Evolutionary conservation across 2,888 invertebrate genomes (phyloP).

Genomic region (Drosophila recens): DNA sequence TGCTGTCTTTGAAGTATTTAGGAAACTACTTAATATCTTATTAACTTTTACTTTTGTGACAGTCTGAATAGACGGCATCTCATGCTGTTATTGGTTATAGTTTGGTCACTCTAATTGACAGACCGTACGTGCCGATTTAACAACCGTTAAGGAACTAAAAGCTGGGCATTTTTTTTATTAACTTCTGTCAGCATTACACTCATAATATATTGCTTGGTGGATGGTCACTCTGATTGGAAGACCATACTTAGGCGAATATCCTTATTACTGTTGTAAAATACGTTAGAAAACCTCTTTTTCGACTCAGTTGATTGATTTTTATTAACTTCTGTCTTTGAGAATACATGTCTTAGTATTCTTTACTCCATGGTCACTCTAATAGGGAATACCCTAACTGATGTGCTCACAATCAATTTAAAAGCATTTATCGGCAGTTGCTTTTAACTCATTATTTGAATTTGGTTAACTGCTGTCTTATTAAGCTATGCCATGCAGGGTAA

Average conservation of each 20-base stretch:
- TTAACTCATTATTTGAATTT: no score
- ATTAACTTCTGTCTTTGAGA: not conserved
- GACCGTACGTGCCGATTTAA: no score
- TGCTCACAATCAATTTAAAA: not conserved
- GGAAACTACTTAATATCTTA: no score
- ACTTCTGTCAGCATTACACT: not conserved
- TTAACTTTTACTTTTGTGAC: no score
- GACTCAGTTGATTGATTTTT: not conserved
- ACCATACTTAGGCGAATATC: not conserved
- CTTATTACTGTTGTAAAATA: not conserved
- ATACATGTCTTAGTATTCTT: not conserved
- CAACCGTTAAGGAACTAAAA: no score
- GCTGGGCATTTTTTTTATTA: not conserved
- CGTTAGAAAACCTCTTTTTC: not conserved
- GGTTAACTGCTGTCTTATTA: no score
- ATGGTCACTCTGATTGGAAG: not conserved
- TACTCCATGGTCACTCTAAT: not conserved
- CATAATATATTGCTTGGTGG: not conserved
- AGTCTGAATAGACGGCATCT: no score
- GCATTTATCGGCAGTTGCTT: no score
- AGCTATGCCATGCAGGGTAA: no score
- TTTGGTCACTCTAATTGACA: no score
- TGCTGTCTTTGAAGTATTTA: no score
- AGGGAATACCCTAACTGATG: not conserved
- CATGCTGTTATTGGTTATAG: no score